These are phyloP conservation scores for Enteromius afrohamiltoni DNA, from an alignment of 2,797 vertebrate species.

Conservation along the genomic window DNA sequence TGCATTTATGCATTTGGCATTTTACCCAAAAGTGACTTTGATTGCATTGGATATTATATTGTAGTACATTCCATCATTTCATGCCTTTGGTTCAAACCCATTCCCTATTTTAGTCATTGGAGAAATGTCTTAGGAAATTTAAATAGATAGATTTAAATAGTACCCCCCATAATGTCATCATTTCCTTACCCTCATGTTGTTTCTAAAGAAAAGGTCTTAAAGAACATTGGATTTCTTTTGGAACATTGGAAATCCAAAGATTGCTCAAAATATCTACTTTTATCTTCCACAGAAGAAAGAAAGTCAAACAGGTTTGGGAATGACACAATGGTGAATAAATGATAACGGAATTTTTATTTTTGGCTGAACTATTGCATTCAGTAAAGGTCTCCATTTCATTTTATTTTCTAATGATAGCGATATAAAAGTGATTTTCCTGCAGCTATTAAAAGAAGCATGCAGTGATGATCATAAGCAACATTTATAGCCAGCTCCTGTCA, in stretches of 20 bases:
- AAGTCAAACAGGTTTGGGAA: not conserved
- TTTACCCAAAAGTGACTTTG: not conserved
- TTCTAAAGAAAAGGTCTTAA: not conserved
- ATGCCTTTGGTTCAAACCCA: not conserved
- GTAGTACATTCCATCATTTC: not conserved
- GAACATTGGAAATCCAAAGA: not conserved
- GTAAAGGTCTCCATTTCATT: not conserved
- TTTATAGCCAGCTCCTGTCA: conserved; percentile 13
- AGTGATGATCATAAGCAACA: conserved; percentile 31
- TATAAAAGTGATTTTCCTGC: not conserved
- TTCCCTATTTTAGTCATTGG: not conserved
- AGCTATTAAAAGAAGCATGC: conserved; percentile 16
- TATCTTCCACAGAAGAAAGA: not conserved
- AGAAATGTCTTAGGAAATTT: not conserved
- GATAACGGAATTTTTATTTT: not conserved
- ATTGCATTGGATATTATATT: not conserved
- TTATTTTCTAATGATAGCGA: not conserved
- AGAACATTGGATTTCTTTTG: not conserved
- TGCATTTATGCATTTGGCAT: not conserved
- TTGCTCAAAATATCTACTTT: not conserved
- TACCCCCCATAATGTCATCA: too few species aligned
- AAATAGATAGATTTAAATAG: not conserved
- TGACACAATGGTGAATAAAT: not conserved
- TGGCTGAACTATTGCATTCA: not conserved
- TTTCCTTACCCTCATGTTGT: not conserved